Conservation (phyloP, 2,888 invertebrate genomes). For the Drosophila rellima region DNA sequence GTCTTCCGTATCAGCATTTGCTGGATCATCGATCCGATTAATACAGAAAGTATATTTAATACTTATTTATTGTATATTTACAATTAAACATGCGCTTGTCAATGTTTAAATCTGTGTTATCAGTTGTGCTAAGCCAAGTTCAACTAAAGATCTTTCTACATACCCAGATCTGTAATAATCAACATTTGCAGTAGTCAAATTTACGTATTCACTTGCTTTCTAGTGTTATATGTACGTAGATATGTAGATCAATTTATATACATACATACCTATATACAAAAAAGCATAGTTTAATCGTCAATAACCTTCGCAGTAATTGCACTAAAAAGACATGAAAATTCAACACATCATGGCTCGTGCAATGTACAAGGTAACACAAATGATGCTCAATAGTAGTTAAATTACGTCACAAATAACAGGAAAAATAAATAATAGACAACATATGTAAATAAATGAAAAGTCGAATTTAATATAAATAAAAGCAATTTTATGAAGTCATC, state of each 20-base stretch:
- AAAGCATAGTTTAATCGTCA: conserved; percentile 33
- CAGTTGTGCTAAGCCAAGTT: conserved; percentile 6
- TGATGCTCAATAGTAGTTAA: not conserved
- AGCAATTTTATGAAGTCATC: not conserved
- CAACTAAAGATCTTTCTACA: not conserved
- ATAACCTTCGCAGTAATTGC: conserved; percentile 55
- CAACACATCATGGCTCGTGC: not conserved
- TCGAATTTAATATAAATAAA: not conserved
- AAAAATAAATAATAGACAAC: no score
- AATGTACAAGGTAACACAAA: not conserved
- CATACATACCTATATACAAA: conserved; percentile 6
- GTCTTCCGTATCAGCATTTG: no score
- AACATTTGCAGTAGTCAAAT: not conserved
- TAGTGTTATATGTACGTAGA: not conserved
- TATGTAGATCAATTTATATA: conserved; percentile 2
- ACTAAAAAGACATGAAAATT: conserved; percentile 17
- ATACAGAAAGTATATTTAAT: not conserved
- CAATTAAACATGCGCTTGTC: not conserved
- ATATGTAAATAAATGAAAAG: not conserved
- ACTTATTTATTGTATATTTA: not conserved
- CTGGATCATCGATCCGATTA: no score
- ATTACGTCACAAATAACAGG: not conserved
- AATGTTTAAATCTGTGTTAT: conserved; percentile 8
- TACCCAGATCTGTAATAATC: not conserved
- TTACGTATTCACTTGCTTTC: not conserved